phyloP scores from a whole-genome alignment of 1,140 invertebrate genomes.

The Helicoverpa zea region DNA sequence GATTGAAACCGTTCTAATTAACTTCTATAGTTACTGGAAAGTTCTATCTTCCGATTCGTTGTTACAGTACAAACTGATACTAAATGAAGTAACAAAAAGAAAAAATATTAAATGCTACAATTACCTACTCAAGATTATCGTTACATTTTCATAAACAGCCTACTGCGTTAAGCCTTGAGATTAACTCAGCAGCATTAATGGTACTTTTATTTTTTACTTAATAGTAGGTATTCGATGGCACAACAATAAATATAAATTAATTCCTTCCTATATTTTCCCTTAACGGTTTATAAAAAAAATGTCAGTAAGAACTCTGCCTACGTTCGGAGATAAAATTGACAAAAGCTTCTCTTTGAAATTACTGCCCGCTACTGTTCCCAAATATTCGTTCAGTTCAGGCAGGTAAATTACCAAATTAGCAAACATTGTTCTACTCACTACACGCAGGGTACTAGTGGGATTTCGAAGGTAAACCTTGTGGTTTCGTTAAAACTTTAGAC shows the following conservation, averaged over 20 bases:
- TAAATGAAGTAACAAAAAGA: no score
- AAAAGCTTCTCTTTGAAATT: no score
- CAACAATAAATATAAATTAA: no score
- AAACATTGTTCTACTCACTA: constrained; percentile 42
- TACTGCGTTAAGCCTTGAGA: background rate
- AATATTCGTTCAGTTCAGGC: constrained; percentile 19
- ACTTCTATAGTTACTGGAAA: background rate
- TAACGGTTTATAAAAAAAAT: no score
- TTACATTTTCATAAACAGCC: background rate
- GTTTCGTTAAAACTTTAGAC: constrained; percentile 43
- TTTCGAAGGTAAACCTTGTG: constrained; percentile 33
- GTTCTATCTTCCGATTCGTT: background rate
- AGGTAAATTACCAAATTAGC: constrained; percentile 36
- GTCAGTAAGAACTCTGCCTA: no score
- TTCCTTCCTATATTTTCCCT: no score
- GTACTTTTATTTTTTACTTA: background rate
- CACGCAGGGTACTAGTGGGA: constrained; percentile 21
- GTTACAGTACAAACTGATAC: background rate
- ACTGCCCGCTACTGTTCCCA: background rate
- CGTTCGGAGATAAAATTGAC: no score
- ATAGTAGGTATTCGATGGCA: background rate
- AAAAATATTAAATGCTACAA: background rate
- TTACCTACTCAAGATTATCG: constrained; percentile 11
- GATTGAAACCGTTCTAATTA: constrained; percentile 23
- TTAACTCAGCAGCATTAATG: background rate